Evolutionary conservation across 2,888 invertebrate species (phyloP), one percentile per base, ranked within the genome.

Genomic region (Cantharis nigra): DNA sequence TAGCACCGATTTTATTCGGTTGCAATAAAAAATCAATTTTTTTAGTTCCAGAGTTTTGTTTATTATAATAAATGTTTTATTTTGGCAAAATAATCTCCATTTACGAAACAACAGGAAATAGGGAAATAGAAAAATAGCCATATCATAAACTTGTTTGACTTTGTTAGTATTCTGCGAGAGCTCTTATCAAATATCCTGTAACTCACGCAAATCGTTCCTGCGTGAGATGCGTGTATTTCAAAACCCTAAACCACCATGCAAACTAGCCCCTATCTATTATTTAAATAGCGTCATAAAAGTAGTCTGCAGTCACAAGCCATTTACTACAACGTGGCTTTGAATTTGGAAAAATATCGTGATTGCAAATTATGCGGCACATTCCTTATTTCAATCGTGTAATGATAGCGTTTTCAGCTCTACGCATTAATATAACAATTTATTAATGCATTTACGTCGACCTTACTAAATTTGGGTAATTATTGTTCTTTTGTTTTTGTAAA

Each of bases 261-360:
- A 81, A 81, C 81, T 81, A 78, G 80, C 79, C 81, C 81, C 80
- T 81, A 80, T 81, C 81, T 81, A 81, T 81, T 81, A 81, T 81
- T 81, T 81, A 81, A 80, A 81, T 73, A 78, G 73, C 71, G 69
- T 69, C 64, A 71, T 75, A 73, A 69, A 73, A 74, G 49, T 78
- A 78, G 78, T 78, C 78, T 78, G 78, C 78, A 78, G 74, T 75
- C 20, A 65, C 71, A 30, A 63, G 33, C 75, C 49, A 49, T n/a
- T 26, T 67, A 13, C 20, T 13, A 65, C n/a, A 23, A n/a, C n/a
- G 65, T n/a, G 9, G 13, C 9, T 20, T 63, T 63, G 30, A 49
- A 67, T 16, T 26, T 28, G 13, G 69, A 23, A 33, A 75, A 30
- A 64, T 70, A 75, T 67, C 16, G 69, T 28, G 74, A 76, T 76